These are phyloP conservation scores for Drosophila recens DNA, from an alignment of 2,888 invertebrate species.

Conservation along the genomic window DNA sequence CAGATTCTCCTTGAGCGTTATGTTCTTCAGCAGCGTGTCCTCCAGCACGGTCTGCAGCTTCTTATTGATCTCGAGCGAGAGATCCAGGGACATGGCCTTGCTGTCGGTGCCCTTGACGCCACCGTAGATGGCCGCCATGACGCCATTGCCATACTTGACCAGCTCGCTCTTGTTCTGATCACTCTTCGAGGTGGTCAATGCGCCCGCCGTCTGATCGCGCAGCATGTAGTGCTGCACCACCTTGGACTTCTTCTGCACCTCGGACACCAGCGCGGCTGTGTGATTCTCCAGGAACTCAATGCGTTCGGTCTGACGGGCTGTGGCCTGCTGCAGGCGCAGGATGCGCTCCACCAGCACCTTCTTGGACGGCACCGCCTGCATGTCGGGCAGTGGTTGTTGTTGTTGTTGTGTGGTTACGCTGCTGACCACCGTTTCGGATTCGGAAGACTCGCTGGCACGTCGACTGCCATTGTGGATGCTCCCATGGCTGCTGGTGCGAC, in stretches of 20 bases:
- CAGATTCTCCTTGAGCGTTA: constrained; percentile 89
- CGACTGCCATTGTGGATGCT: constrained; percentile 75
- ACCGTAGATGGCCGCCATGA: constrained; percentile 97
- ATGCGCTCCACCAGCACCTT: constrained; percentile 93
- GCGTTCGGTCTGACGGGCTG: constrained; percentile 95
- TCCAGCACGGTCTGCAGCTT: constrained; percentile 96
- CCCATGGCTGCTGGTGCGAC: constrained; percentile 68
- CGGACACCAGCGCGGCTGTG: constrained; percentile 91
- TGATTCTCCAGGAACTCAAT: constrained; percentile 98
- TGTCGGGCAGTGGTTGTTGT: constrained; percentile 41
- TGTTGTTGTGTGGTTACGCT: constrained; percentile 44
- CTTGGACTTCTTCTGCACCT: constrained; percentile 94
- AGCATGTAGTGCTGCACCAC: constrained; percentile 94
- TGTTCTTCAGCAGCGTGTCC: constrained; percentile 95
- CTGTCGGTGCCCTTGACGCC: constrained; percentile 87
- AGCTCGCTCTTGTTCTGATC: constrained; percentile 94
- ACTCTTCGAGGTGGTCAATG: constrained; percentile 90
- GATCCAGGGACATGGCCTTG: constrained; percentile 91
- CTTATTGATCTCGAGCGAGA: constrained; percentile 95
- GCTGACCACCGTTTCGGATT: constrained; percentile 78
- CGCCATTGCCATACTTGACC: constrained; percentile 91
- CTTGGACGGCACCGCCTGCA: constrained; percentile 83
- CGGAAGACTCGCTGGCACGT: constrained; percentile 79
- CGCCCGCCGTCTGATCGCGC: constrained; percentile 91
- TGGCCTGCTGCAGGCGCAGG: constrained; percentile 94